These are phyloP conservation scores for Oplegnathus fasciatus DNA, from an alignment of 2,113 vertebrate genomes.

Conservation along the genomic window DNA sequence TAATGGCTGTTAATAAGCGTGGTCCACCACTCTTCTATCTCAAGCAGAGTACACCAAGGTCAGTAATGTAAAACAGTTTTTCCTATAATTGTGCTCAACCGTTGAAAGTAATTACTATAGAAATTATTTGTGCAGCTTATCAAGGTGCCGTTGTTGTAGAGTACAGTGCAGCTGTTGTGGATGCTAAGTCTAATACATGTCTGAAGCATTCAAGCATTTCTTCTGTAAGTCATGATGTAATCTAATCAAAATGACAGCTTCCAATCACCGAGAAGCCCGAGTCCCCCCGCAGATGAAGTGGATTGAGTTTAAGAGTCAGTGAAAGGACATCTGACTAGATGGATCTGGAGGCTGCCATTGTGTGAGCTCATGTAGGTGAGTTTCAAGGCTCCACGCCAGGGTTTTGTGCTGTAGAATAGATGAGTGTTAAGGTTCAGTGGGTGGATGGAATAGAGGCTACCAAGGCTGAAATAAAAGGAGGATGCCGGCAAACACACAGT, in stretches of 20 bases:
- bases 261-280: background rate
- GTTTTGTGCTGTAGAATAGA: constrained; percentile 63
- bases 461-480: constrained; percentile 67
- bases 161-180: constrained; percentile 14
- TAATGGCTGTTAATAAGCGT: constrained; percentile 34
- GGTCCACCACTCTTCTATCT: background rate
- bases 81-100: background rate
- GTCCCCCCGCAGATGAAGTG: background rate
- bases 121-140: constrained; percentile 37
- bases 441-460: constrained; percentile 57
- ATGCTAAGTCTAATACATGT: constrained; percentile 24
- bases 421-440: constrained; percentile 65
- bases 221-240: constrained; percentile 27
- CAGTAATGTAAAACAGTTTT: background rate
- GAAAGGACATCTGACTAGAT: constrained; percentile 44
- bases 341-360: constrained; percentile 53
- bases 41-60: constrained; percentile 28
- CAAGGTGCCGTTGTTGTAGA: constrained; percentile 31
- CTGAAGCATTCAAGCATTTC: constrained; percentile 20
- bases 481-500: constrained; percentile 45
- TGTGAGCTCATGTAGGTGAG: constrained; percentile 59
- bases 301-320: constrained; percentile 21
- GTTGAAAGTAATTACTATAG: constrained; percentile 4
- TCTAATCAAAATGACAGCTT: constrained; percentile 50
- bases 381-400: constrained; percentile 56